These are phyloP conservation scores for Agrilus planipennis DNA, from an alignment of 1,140 invertebrate genomes.

Conservation along the genomic window DNA sequence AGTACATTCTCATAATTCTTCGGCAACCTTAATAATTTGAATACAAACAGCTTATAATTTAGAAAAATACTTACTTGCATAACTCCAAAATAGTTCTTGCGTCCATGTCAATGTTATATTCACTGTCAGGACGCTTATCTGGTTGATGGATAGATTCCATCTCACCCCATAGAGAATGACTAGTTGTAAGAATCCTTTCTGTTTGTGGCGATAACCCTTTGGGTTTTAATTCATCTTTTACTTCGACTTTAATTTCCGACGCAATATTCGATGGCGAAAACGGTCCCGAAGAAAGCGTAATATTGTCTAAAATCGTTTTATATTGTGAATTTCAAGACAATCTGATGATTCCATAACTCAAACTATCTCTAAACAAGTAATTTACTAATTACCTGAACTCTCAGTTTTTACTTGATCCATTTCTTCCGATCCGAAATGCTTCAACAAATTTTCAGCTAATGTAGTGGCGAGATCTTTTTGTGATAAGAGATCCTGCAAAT, in stretches of 20 bases:
- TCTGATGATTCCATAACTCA: too few relatives aligned
- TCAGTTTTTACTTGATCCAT: conserved; percentile 44
- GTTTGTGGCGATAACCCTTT: conserved; percentile 22
- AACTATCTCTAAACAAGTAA: too few relatives aligned
- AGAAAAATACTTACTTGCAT: conserved; percentile 44
- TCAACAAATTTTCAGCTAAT: conserved; percentile 70
- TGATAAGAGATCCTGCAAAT: conserved; percentile 55
- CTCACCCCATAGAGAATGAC: conserved; percentile 30
- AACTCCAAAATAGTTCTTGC: conserved; percentile 52
- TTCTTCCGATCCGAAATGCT: conserved; percentile 63
- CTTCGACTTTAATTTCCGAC: background rate
- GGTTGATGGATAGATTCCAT: conserved; percentile 24
- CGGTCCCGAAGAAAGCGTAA: conserved; percentile 39
- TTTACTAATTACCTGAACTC: too few relatives aligned
- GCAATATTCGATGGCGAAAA: conserved; percentile 44
- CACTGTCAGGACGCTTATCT: conserved; percentile 37
- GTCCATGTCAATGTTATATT: conserved; percentile 60
- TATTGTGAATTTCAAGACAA: too few relatives aligned
- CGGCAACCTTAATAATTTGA: background rate
- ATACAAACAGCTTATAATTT: background rate
- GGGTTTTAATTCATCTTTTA: conserved; percentile 13
- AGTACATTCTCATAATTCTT: background rate
- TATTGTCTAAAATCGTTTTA: conserved; percentile 18
- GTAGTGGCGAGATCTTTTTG: conserved; percentile 67
- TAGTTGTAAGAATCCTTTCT: conserved; percentile 26